These are phyloP conservation scores for Champsocephalus gunnari DNA, from an alignment of 2,797 vertebrate genomes.

Conservation along the genomic window DNA sequence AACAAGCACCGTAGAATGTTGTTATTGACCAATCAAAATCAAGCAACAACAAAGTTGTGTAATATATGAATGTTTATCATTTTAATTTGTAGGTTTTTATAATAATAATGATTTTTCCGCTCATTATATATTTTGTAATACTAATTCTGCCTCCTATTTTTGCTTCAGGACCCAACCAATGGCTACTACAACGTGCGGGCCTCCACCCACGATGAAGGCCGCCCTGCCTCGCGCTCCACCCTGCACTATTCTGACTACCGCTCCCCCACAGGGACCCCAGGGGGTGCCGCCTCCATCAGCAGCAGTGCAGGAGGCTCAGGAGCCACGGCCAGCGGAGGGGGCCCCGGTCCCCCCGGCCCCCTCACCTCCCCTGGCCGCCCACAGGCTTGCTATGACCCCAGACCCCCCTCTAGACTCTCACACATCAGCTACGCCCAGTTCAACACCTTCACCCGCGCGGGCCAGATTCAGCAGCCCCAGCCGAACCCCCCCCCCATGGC, in stretches of 20 bases:
- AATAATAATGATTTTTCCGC: not conserved
- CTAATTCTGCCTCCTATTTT: slow-evolving; percentile 10
- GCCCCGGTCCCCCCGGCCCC: slow-evolving; percentile 85
- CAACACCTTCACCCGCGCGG: slow-evolving; percentile 89
- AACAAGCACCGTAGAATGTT: too few relatives aligned
- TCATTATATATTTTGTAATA: not conserved
- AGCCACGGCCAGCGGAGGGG: slow-evolving; percentile 82
- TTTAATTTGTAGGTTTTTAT: too few relatives aligned
- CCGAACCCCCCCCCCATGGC: slow-evolving; percentile 76
- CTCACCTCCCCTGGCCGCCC: slow-evolving; percentile 89
- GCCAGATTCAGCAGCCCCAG: slow-evolving; percentile 82
- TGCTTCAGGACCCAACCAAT: slow-evolving; percentile 93
- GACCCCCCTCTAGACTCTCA: slow-evolving; percentile 93
- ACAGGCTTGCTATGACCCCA: slow-evolving; percentile 89
- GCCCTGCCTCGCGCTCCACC: slow-evolving; percentile 90
- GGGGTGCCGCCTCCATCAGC: slow-evolving; percentile 81
- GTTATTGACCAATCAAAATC: too few relatives aligned
- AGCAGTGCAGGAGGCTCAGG: slow-evolving; percentile 81
- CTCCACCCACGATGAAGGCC: slow-evolving; percentile 90
- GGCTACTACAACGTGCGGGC: slow-evolving; percentile 97
- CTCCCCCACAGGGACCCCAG: slow-evolving; percentile 78
- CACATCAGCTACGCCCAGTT: slow-evolving; percentile 96
- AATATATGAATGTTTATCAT: too few relatives aligned
- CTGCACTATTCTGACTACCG: slow-evolving; percentile 94
- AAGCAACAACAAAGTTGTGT: too few relatives aligned